These are phyloP conservation scores for Lasioglossum pauxillum DNA, from an alignment of 2,888 invertebrate genomes.

Conservation along the genomic window DNA sequence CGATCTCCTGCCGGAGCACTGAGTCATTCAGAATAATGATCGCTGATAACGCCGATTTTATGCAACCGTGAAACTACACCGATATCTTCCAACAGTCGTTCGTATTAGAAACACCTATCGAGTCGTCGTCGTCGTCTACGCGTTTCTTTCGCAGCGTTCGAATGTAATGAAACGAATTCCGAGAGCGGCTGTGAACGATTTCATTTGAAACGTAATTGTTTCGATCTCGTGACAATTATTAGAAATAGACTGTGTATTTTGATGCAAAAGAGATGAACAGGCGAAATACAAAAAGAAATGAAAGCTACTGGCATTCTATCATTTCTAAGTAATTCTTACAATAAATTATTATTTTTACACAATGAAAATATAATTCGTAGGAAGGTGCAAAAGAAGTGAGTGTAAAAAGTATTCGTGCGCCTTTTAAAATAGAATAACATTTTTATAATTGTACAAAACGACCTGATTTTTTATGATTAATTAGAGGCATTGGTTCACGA, in stretches of 20 bases:
- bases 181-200: not conserved
- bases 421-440: too few relatives aligned
- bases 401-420: too few relatives aligned
- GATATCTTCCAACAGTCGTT: not conserved
- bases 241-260: not conserved
- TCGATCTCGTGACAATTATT: not conserved
- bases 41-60: constrained; percentile 19
- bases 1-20: constrained; percentile 1
- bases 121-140: not conserved
- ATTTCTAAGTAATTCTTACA: not conserved
- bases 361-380: not conserved
- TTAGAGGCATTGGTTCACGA: too few relatives aligned
- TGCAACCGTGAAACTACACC: not conserved
- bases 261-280: not conserved
- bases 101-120: not conserved
- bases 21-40: constrained; percentile 29
- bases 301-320: not conserved
- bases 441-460: too few relatives aligned
- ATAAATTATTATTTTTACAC: too few relatives aligned
- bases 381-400: not conserved
- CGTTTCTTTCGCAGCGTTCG: not conserved
- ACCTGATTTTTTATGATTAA: too few relatives aligned
- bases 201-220: not conserved
- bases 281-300: not conserved
- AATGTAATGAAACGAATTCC: not conserved